Evolutionary conservation across 2,888 invertebrate species (phyloP), one percentile per base, ranked within the genome.

Genomic region (Pterobdella sp.): DNA sequence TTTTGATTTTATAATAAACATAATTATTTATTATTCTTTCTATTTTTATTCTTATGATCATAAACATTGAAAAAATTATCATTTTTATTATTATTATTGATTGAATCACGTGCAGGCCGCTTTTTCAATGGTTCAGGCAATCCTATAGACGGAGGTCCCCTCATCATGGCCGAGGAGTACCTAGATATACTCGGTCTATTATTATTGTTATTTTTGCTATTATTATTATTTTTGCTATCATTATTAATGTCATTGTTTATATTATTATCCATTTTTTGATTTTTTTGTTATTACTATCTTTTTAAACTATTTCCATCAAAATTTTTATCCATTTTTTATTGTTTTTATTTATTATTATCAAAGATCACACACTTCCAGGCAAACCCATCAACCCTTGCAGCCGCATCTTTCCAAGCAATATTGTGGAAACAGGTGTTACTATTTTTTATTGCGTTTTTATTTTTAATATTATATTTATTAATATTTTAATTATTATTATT

Each of bases 41-140:
- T 14, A 14, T 42, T 42, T 42, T 18, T 42, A 14, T 42, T 42
- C 18, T 42, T 42, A 14, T 18, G 7, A 14, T 42, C 18, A 7
- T 42, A 14, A 7, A 14, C 18, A 7, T 42, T 42, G 10, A 7
- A 42, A 18, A 14, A 14, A 42, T 42, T 42, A 14, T 42, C 42
- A 42, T 42, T 42, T 42, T 42, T 18, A 14, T 42, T 42, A 14
- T 42, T 42, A 42, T 42, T 42, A 14, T 68, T 42, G 18, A n/a
- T n/a, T n/a, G n/a, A n/a, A n/a, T n/a, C n/a, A n/a, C 60, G 60
- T 72, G 29, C 79, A 84, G 84, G 90, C 82, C 90, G 98, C 84
- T 95, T 99, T 0, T 99, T 99, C 87, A 98, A 99, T 87, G 98
- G 98, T 36, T 97, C 97, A 77, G 98, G 98, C 79, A 98, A 97